These are phyloP conservation scores for Hoplostethus atlanticus DNA, from an alignment of 2,797 vertebrate species.

Conservation along the genomic window DNA sequence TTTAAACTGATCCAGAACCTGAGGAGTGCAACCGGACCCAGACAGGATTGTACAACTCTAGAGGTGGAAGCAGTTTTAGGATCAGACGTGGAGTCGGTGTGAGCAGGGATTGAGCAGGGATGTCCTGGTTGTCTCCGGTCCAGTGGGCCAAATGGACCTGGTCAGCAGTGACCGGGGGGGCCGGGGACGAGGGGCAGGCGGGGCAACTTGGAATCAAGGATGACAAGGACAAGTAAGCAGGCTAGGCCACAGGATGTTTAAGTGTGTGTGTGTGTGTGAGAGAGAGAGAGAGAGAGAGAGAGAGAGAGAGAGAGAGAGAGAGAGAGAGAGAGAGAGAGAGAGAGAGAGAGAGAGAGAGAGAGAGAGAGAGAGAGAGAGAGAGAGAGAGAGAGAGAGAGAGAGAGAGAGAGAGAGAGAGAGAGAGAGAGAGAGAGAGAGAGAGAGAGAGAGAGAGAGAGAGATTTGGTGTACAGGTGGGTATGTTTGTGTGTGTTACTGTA, in stretches of 20 bases:
- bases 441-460: background rate
- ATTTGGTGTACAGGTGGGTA: background rate
- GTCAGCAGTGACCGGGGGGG: conserved; percentile 91
- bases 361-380: background rate
- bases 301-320: background rate
- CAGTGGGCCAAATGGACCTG: conserved; percentile 98
- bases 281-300: background rate
- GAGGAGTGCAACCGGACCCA: conserved; percentile 15
- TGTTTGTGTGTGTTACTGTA: background rate
- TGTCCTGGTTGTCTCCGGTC: conserved; percentile 93
- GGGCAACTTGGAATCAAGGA: conserved; percentile 60
- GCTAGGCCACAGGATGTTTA: conserved; percentile 14
- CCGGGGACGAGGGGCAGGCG: conserved; percentile 76
- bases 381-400: background rate
- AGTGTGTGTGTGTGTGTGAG: conserved; percentile 2
- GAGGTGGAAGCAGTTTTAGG: conserved; percentile 30
- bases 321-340: background rate
- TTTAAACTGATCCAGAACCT: conserved; percentile 1
- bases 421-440: background rate
- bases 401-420: background rate
- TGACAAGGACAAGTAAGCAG: conserved; percentile 79
- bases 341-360: background rate
- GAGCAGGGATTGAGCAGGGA: conserved; percentile 54
- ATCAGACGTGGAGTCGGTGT: conserved; percentile 5
- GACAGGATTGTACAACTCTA: background rate